A percentile compares a stretch with the other conserved stretches of the same genome.
These are phyloP conservation scores for Drosophila oshimai DNA, from an alignment of 1,140 invertebrate genomes.

Conservation along the genomic window DNA sequence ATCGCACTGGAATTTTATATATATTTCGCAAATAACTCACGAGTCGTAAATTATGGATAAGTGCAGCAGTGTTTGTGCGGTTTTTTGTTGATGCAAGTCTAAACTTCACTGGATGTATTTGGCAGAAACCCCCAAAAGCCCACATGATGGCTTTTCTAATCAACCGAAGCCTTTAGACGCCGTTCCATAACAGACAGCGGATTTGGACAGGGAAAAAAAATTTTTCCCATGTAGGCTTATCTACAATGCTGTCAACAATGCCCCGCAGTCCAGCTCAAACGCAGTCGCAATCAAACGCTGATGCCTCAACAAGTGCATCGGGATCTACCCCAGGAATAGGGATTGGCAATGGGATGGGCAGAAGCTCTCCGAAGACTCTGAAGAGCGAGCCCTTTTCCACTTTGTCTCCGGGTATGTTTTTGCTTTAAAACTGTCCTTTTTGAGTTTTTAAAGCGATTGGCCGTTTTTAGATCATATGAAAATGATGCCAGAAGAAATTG, in stretches of 20 bases:
- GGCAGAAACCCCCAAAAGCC: neutral
- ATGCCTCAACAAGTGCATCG: constrained; percentile 28
- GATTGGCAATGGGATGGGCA: neutral
- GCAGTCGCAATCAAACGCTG: constrained; percentile 17
- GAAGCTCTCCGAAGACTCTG: constrained; percentile 25
- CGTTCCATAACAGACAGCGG: too few species aligned
- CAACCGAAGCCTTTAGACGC: neutral
- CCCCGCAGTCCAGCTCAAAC: constrained; percentile 40
- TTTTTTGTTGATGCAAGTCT: neutral
- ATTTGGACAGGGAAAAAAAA: neutral
- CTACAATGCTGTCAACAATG: constrained; percentile 56
- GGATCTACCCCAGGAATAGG: neutral
- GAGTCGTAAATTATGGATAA: neutral
- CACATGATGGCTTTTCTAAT: neutral
- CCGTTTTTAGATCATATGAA: constrained; percentile 30
- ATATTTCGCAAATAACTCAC: neutral
- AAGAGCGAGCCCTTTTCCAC: constrained; percentile 50
- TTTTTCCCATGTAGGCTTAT: constrained; percentile 21
- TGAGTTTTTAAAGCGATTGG: neutral
- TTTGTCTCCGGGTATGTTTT: constrained; percentile 47
- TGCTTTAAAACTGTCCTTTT: neutral
- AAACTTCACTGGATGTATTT: neutral
- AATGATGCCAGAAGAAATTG: constrained; percentile 44
- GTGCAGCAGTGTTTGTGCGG: neutral
- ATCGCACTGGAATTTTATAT: neutral